Percentiles rank a stretch among this genome's conserved stretches.
phyloP scores from a whole-genome alignment of 2,888 invertebrate species.

The Melanotus villosus region DNA sequence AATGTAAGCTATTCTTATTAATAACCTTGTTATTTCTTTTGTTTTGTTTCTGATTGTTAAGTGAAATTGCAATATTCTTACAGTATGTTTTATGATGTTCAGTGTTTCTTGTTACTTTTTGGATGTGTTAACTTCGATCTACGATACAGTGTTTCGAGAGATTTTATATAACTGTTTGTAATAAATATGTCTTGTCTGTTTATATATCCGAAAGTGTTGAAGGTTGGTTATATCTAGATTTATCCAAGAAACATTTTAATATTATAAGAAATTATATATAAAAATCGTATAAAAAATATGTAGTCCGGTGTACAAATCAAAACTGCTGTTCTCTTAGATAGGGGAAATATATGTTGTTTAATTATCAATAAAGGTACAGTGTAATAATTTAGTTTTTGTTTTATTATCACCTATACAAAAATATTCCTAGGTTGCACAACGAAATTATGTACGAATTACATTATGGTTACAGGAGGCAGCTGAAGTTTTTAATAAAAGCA shows the following conservation, averaged over 20 bases:
- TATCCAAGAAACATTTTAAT: neutral
- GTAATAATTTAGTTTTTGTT: neutral
- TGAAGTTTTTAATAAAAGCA: too few species aligned
- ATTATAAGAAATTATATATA: constrained; percentile 6
- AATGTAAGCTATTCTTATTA: neutral
- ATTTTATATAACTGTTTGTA: neutral
- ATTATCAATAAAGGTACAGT: constrained; percentile 1
- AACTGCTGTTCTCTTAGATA: constrained; percentile 7
- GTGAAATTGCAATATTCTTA: neutral
- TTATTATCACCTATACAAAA: too few species aligned
- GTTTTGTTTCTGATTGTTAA: neutral
- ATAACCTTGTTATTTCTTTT: neutral
- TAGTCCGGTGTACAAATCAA: constrained; percentile 13
- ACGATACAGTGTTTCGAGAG: too few species aligned
- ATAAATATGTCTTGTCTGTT: neutral
- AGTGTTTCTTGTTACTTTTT: neutral
- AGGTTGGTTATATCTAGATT: neutral
- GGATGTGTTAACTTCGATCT: too few species aligned
- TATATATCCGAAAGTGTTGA: constrained; percentile 1
- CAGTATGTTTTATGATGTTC: neutral
- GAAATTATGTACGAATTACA: too few species aligned
- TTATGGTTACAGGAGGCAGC: too few species aligned
- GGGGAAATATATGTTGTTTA: constrained; percentile 20
- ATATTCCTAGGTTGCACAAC: too few species aligned
- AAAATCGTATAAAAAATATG: constrained; percentile 8